Evolutionary conservation across 2,888 invertebrate genomes (phyloP), one percentile per base, ranked within the genome.

Genomic region (Mimas tiliae): DNA sequence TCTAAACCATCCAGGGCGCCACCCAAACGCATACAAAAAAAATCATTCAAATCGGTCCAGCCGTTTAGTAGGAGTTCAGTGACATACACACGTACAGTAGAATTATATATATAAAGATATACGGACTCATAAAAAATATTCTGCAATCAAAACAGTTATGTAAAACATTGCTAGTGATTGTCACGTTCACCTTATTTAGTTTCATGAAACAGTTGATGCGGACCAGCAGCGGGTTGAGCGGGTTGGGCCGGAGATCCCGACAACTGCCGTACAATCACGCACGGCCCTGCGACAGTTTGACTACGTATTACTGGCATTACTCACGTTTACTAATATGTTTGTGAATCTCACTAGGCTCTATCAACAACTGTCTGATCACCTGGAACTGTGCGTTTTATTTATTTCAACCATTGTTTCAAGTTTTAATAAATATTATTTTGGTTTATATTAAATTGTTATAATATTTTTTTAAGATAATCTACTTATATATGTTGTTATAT

Each of bases 241-340:
- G 12, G 68, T 66, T 48, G 78, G 71, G 65, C 68, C 67, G 76
- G 65, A 88, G 86, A 91, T 91, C 91, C 90, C 89, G 78, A 71
- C 75, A 74, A 83, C 81, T 71, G 71, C 78, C 76, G 76, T 73
- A 72, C 79, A 79, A 84, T 83, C 93, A 91, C 93, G 93, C 87
- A 86, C 92, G 82, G 72, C 81, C 78, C 75, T 74, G 83, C 81
- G 71, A 78, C 80, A 82, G 90, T 89, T 91, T 91, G 89, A 79
- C 79, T 78, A 88, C 83, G 90, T 81, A 81, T 91, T 92, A 90
- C 82, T 71, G 83, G 90, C 81, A 81, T 91, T 92, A 90, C 82
- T 71, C 79, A 79, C 84, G 85, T 86, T 83, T 88, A 87, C 90
- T 91, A 91, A 91, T 91, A 88, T 91, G 89, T 89, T 91, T 90